Evolutionary conservation across 2,797 vertebrate species (phyloP), one percentile per base, ranked within the genome.

Genomic region (Prionace glauca): DNA sequence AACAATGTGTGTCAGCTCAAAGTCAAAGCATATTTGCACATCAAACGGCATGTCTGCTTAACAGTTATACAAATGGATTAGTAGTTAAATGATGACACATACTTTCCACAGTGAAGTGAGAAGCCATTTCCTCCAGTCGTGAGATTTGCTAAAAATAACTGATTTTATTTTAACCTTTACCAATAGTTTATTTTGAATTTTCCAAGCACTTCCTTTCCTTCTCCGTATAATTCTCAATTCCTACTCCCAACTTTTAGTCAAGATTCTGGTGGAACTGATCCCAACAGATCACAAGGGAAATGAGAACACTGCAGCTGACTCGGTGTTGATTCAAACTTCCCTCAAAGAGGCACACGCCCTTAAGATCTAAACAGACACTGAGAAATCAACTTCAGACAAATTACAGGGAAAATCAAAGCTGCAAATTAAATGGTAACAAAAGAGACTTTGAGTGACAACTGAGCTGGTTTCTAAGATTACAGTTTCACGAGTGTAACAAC

Each of bases 21-120:
- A 95, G 69, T 95, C 93, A 77, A 56, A 77, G 36, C 45, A 74
- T 95, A 95, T 95, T 95, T 95, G 41, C 93, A 94, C 93, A 94
- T 72, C 93, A 94, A 94, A 92, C 90, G 24, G 41, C 72, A 56
- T n/a, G 67, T 71, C 50, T 95, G 93, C 71, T 95, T 77, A 56
- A 77, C 69, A 95, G 71, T 74, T 95, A 95, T 50, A 77, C 93
- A 94, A 92, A 94, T 95, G 71, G 71, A 74, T 77, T 77, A 77
- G 41, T 20, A 94, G 45, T 72, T 45, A 56, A 94, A 45, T 77
- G 41, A 95, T 95, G 71, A 95, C 69, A 95, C 62, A 92, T 92
- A 92, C 67, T 77, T 95, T 95, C 93, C 71, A 95, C 71, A 9
- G 41, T n/a, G 36, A 67, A 94, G 92, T 14, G 36, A 50, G 93